These are phyloP conservation scores for Zenarchopterus dispar DNA, from an alignment of 2,797 vertebrate species.

Conservation along the genomic window DNA sequence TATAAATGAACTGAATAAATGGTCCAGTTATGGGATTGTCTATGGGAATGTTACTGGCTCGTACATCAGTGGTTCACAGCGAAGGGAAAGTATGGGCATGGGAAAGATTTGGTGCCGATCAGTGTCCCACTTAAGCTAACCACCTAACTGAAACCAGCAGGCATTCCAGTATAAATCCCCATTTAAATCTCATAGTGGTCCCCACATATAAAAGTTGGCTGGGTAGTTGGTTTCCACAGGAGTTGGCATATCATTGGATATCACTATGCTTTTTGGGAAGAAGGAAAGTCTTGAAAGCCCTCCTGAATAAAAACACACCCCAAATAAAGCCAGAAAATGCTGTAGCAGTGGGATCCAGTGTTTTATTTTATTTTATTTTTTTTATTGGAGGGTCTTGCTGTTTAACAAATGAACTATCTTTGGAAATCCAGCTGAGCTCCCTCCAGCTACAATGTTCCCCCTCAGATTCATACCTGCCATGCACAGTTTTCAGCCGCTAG, in stretches of 20 bases:
- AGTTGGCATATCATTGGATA: slow-evolving; percentile 28
- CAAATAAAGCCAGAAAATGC: slow-evolving; percentile 25
- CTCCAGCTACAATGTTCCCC: not conserved
- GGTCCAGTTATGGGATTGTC: no score
- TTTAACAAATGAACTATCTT: slow-evolving; percentile 10
- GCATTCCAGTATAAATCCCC: no score
- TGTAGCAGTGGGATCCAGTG: not conserved
- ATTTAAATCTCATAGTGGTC: no score
- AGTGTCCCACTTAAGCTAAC: no score
- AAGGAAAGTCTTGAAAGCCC: slow-evolving; percentile 37
- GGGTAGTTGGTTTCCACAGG: slow-evolving; percentile 7
- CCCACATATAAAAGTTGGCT: no score
- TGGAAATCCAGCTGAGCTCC: slow-evolving; percentile 14
- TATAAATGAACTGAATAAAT: no score
- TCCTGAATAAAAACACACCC: slow-evolving; percentile 22
- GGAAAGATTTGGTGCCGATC: no score
- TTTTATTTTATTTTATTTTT: no score
- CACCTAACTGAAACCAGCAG: no score
- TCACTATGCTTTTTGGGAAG: slow-evolving; percentile 31
- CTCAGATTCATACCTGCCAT: slow-evolving; percentile 21
- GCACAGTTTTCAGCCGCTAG: slow-evolving; percentile 17
- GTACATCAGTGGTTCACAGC: no score
- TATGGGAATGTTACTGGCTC: no score
- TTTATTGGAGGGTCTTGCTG: slow-evolving; percentile 3
- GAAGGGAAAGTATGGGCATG: no score